Evolutionary conservation across 2,113 vertebrate species (phyloP).

Genomic region (Oreochromis aureus): DNA sequence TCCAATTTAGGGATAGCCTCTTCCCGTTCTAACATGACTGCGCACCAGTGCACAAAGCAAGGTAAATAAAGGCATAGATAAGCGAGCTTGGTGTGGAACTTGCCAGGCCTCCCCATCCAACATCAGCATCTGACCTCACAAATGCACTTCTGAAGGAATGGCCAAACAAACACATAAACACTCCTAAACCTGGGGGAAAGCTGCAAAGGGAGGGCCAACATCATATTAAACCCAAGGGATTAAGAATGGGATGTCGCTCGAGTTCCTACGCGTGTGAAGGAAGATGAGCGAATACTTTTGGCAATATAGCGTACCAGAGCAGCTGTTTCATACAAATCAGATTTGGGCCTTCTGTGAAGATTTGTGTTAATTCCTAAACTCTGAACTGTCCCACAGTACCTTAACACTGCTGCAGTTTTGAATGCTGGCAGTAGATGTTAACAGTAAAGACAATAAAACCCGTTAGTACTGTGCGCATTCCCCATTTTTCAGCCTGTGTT

Average conservation of each 20-base stretch:
- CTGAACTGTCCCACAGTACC: neutral
- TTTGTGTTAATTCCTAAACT: neutral
- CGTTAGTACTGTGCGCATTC: neutral
- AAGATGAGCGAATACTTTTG: neutral
- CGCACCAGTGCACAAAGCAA: neutral
- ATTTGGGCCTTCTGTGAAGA: neutral
- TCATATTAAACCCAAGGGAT: neutral
- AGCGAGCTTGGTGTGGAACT: neutral
- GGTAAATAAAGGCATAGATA: neutral
- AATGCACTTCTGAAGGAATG: fast-evolving
- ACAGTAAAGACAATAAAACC: neutral
- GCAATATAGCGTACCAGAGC: neutral
- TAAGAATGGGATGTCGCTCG: fast-evolving
- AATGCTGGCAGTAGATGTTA: neutral
- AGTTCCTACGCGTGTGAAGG: neutral
- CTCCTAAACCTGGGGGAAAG: fast-evolving
- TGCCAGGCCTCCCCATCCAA: neutral
- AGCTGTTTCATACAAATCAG: neutral
- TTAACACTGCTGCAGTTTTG: neutral
- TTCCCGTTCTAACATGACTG: neutral
- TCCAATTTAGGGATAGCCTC: neutral
- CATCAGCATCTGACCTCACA: neutral
- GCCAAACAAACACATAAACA: neutral
- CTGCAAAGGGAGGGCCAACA: neutral
- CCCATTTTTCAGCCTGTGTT: neutral